Evolutionary conservation across 2,888 invertebrate species (phyloP), one percentile per base, ranked within the genome.

Genomic region (Crepidodera aurea): DNA sequence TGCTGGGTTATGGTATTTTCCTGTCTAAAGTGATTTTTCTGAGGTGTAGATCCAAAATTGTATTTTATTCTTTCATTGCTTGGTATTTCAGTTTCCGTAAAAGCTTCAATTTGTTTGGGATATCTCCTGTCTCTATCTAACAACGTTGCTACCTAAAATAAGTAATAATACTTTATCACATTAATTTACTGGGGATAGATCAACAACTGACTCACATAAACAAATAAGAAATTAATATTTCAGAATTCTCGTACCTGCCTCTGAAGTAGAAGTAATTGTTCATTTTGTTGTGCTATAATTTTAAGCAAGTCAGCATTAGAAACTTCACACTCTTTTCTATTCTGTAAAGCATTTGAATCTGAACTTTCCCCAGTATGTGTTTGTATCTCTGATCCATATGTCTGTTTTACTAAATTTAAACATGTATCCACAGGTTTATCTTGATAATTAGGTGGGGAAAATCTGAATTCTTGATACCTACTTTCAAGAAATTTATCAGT

Each of bases 231-330:
- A n/a, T n/a, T n/a, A n/a, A n/a, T n/a, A n/a, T n/a, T n/a, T n/a
- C n/a, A n/a, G n/a, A n/a, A n/a, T n/a, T n/a, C n/a, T n/a, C 34
- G 16, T 57, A 57, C 57, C 77, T 89, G 88, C 57, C 84, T 84
- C 75, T 90, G 89, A 25, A 90, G 77, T 55, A 84, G 71, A 71
- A 87, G 83, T 19, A 90, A 79, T 73, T 89, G 89, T 69, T 89
- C 86, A 78, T 87, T 89, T 77, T 89, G 89, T 57, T 70, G 70
- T 2, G 70, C 65, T 40, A 90, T 87, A 61, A 90, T 85, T 75
- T 87, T 84, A 64, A 88, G 83, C 53, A 90, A 78, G 73, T 89
- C 87, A 57, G 83, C 81, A 16, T 86, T 84, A 16, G 85, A 84
- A 7, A 86, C 85, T 71, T 86, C 85, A 46, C 83, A 83, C 67